A percentile compares a stretch with the other conserved stretches of the same genome.
These are phyloP conservation scores for Panopea generosa DNA, from an alignment of 2,888 invertebrate species.

Conservation along the genomic window DNA sequence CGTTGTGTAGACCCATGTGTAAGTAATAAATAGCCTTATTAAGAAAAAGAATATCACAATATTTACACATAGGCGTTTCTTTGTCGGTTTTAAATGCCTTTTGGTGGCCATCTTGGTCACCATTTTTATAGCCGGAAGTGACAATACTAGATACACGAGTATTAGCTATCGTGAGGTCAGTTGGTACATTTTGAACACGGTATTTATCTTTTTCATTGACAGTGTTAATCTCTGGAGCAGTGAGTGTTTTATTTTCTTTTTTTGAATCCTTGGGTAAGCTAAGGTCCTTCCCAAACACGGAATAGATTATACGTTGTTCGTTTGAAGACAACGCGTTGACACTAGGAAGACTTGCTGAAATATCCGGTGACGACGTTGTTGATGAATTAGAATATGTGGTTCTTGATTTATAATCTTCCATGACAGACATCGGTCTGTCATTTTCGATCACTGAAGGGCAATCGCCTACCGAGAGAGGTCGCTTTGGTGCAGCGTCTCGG, in stretches of 20 bases:
- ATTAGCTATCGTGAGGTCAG: neutral
- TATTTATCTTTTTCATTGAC: neutral
- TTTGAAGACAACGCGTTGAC: slow-evolving; percentile 46
- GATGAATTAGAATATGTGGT: no score
- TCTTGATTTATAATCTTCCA: neutral
- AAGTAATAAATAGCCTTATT: slow-evolving; percentile 98
- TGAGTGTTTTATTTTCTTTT: neutral
- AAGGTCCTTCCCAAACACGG: slow-evolving; percentile 55
- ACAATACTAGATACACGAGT: neutral
- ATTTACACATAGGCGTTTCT: slow-evolving; percentile 69
- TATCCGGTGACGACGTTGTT: neutral
- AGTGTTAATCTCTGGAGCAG: neutral
- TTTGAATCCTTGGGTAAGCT: slow-evolving; percentile 10
- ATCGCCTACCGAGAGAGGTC: slow-evolving; percentile 50
- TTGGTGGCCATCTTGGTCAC: slow-evolving; percentile 24
- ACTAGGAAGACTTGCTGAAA: slow-evolving; percentile 14
- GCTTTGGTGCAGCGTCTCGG: slow-evolving; percentile 20
- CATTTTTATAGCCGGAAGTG: slow-evolving; percentile 16
- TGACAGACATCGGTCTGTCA: neutral
- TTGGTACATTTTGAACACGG: slow-evolving; percentile 2
- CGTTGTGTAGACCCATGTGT: slow-evolving; percentile 99
- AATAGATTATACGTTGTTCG: slow-evolving; percentile 59
- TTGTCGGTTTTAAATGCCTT: slow-evolving; percentile 8
- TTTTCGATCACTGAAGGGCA: slow-evolving; percentile 1
- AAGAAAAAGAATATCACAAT: slow-evolving; percentile 97